phyloP scores from a whole-genome alignment of 2,888 invertebrate species.

The Dasysyrphus tricinctus region DNA sequence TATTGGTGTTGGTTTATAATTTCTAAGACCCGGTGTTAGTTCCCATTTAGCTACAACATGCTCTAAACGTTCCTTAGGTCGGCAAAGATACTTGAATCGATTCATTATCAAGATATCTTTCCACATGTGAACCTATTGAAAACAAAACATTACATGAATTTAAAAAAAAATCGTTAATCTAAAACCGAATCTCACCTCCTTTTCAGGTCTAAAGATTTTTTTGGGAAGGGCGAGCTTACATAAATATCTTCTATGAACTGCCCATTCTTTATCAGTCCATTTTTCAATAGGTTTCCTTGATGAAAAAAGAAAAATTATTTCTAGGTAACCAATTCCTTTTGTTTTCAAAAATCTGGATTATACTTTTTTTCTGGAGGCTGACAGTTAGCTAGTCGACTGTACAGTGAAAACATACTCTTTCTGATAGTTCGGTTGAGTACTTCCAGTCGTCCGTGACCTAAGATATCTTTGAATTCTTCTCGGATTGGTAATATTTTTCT shows the following conservation, averaged over 20 bases:
- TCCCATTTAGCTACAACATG: constrained; percentile 77
- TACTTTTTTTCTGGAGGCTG: constrained; percentile 79
- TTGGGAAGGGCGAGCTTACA: constrained; percentile 80
- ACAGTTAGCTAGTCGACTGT: constrained; percentile 80
- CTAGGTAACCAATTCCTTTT: neutral
- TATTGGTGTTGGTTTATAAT: constrained; percentile 73
- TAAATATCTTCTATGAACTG: constrained; percentile 78
- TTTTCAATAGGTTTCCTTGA: constrained; percentile 77
- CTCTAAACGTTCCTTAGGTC: constrained; percentile 75
- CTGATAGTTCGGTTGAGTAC: constrained; percentile 80
- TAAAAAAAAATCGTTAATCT: no score
- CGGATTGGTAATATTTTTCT: constrained; percentile 33
- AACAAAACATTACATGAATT: no score
- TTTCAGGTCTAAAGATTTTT: constrained; percentile 66
- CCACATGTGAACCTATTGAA: constrained; percentile 31
- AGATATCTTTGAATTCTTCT: neutral
- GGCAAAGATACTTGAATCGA: constrained; percentile 78
- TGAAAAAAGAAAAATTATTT: neutral
- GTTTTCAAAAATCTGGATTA: no score
- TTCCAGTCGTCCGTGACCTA: constrained; percentile 61
- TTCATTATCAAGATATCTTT: constrained; percentile 68
- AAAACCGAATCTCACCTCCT: constrained; percentile 73
- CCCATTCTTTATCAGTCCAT: constrained; percentile 78
- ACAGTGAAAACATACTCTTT: constrained; percentile 80
- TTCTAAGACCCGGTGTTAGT: constrained; percentile 73